These are phyloP conservation scores for Heterochromis multidens DNA, from an alignment of 2,113 vertebrate genomes.

Conservation along the genomic window DNA sequence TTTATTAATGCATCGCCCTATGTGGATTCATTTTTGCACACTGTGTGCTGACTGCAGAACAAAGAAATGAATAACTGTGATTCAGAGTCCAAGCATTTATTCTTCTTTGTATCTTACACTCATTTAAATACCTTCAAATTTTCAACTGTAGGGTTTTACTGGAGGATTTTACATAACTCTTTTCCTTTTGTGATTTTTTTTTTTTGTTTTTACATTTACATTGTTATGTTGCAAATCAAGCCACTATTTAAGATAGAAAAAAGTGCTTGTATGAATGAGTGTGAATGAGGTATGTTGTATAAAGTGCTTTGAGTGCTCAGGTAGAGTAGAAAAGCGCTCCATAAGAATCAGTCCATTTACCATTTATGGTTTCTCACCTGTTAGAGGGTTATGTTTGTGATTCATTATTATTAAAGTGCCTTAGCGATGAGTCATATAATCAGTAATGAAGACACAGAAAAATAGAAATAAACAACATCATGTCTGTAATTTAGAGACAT, in stretches of 20 bases:
- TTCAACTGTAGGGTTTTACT: no score
- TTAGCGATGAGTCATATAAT: not conserved
- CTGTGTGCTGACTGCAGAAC: not conserved
- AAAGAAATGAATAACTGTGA: not conserved
- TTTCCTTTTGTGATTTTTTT: no score
- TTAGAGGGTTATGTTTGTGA: not conserved
- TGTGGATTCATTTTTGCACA: not conserved
- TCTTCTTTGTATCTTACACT: not conserved
- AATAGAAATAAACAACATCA: not conserved
- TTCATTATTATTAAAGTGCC: not conserved
- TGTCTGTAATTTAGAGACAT: not conserved
- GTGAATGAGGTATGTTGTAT: no score
- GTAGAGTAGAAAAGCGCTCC: no score
- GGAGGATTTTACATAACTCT: no score
- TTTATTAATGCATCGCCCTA: not conserved
- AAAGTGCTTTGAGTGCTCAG: no score
- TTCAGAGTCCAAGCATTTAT: not conserved
- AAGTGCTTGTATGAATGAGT: no score
- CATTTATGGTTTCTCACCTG: not conserved
- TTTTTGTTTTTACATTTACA: no score
- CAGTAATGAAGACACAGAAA: not conserved
- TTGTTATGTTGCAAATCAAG: not conserved
- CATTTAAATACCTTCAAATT: not conserved
- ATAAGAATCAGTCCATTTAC: no score
- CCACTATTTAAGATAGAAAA: no score